Conservation (phyloP, 2,113 vertebrate genomes). For the Sinocyclocheilus anophthalmus region DNA sequence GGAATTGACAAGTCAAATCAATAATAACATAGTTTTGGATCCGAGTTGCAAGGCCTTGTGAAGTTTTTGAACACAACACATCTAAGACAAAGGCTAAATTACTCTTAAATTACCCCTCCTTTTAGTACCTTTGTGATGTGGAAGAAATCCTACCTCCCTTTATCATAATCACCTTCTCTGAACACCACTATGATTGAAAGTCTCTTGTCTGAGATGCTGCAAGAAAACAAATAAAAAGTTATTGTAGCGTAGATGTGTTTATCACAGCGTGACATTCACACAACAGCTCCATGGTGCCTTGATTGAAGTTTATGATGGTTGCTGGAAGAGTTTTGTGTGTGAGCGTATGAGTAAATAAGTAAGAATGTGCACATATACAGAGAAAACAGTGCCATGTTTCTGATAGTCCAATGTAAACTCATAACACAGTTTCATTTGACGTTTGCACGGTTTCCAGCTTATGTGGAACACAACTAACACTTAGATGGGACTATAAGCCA, state of each 20-base stretch:
- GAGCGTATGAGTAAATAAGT: slow-evolving; percentile 50
- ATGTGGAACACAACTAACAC: neutral
- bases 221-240: slow-evolving; percentile 35
- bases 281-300: slow-evolving; percentile 22
- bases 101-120: slow-evolving; percentile 8
- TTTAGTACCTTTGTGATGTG: slow-evolving; percentile 16
- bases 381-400: neutral
- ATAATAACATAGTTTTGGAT: neutral
- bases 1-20: neutral
- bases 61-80: neutral
- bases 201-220: slow-evolving; percentile 9
- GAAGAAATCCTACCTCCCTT: neutral
- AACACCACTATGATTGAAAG: slow-evolving; percentile 19
- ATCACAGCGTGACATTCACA: slow-evolving; percentile 29
- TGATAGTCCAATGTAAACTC: neutral
- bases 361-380: slow-evolving; percentile 38
- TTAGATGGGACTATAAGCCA: neutral
- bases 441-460: neutral
- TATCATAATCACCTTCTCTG: slow-evolving; percentile 27
- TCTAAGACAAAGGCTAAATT: slow-evolving; percentile 28
- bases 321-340: neutral
- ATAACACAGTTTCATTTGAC: neutral
- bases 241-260: slow-evolving; percentile 27
- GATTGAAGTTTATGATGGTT: slow-evolving; percentile 39
- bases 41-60: neutral